Evolutionary conservation across 2,888 invertebrate species (phyloP), one percentile per base, ranked within the genome.

Genomic region (Ochropacha duplaris): DNA sequence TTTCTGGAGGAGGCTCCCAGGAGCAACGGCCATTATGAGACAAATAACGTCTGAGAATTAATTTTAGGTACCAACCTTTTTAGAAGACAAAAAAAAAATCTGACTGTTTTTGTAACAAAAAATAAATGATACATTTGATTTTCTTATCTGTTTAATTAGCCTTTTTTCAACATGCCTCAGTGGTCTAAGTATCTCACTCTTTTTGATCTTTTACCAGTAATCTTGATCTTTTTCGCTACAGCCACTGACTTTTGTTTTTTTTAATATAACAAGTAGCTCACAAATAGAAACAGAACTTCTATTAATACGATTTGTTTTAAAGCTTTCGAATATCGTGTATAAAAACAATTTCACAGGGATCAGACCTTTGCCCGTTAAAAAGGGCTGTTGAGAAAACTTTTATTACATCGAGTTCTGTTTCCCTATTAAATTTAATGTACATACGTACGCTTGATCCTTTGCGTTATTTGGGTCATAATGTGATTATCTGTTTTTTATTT

Each of bases 21-120:
- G 75, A 69, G 64, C 64, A 67, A 68, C 63, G 61, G 58, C 72
- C 74, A 77, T 81, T 79, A 80, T 69, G 68, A 59, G 57, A 57
- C 58, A 72, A 65, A 72, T 76, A 76, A 74, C 72, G 68, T 64
- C 64, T 51, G 63, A 61, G 69, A 74, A 75, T 74, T 72, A 74
- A 81, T 79, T 72, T 71, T 79, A 78, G 72, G 69, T 73, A 64
- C 6, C 14, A 44, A 44, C 44, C 19, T 16, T 19, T 19, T n/a
- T 19, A 4, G 44, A 14, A 9, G 19, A n/a, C 4, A 8, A 44
- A 44, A 4, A 19, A 19, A 39, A 39, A 16, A 39, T 8, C 26
- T 5, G 26, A 5, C 26, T 26, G 26, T 5, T 26, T 26, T 26
- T 26, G 26, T n/a, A n/a, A 4, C 26, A 2, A 26, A 26, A 4